Conservation (phyloP, 92 coral and sea anemone species). For the Pocillopora grandis region DNA sequence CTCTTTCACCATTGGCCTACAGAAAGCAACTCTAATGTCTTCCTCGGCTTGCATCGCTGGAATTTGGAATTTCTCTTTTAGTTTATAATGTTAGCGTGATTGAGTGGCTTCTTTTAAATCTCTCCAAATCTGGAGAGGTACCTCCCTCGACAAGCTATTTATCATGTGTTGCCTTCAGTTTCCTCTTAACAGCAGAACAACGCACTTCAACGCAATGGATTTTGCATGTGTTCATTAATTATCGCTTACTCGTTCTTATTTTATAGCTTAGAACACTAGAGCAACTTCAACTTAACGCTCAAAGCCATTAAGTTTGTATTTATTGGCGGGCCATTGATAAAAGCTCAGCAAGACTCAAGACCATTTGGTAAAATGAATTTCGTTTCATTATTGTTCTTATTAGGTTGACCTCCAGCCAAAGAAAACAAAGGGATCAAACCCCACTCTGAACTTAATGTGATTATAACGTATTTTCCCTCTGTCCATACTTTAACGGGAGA, state of each 20-base stretch:
- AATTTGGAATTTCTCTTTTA: not conserved
- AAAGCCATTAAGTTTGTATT: not conserved
- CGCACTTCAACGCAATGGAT: not conserved
- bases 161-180: slow-evolving; percentile 20
- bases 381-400: not conserved
- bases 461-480: slow-evolving; percentile 27
- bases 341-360: slow-evolving; percentile 5
- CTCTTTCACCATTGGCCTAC: slow-evolving; percentile 5
- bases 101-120: not conserved
- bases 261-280: not conserved
- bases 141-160: slow-evolving; percentile 46
- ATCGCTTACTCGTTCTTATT: not conserved
- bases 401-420: slow-evolving; percentile 41
- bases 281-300: not conserved
- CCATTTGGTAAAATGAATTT: slow-evolving; percentile 26
- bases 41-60: slow-evolving; percentile 6
- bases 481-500: slow-evolving; percentile 20
- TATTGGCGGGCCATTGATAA: not conserved
- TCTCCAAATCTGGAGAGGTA: slow-evolving; percentile 4
- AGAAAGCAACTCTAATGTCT: slow-evolving; percentile 25
- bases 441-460: slow-evolving; percentile 16
- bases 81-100: not conserved
- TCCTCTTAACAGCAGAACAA: slow-evolving; percentile 2
- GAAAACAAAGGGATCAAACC: slow-evolving; percentile 23
- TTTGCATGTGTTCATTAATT: slow-evolving; percentile 12